Evolutionary conservation across 2,888 invertebrate genomes (phyloP), one percentile per base, ranked within the genome.

Genomic region (Anaspis maculata): DNA sequence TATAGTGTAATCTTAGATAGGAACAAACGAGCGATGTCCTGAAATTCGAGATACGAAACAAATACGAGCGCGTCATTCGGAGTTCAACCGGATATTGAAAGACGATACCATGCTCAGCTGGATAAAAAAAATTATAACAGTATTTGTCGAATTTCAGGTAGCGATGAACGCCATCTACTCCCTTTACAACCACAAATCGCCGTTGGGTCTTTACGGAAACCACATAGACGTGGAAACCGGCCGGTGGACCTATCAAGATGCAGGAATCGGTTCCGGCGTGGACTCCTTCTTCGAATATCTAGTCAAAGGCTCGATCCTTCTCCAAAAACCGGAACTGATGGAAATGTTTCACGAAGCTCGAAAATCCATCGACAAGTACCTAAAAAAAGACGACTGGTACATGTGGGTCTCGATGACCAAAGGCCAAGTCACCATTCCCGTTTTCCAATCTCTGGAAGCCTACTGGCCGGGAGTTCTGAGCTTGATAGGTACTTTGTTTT

Each of bases 321-420:
- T 98, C 13, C 87, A 94, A 61, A 46, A 45, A 30, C 94, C 97
- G 0, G 83, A 91, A 53, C 66, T 98, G 14, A 80, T 96, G 73
- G 79, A 86, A 29, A 89, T 94, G 77, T 98, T 97, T 57, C 73
- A 81, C 37, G 86, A 85, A 52, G 82, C 82, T 0, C 74, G 81
- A 29, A 67, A 69, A 27, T 75, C 83, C 0, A 86, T 90, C 24
- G 88, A 90, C 54, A 84, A 84, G 52, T 83, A 89, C 55, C 68
- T 97, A 52, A 84, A 89, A 54, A 82, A 86, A 53, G 95, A 94
- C 50, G 96, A 98, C 62, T 99, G 98, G 97, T 94, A 95, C 61
- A 78, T 97, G 52, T 98, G 97, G 97, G 97, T 92, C 0, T 88
- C 92, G n/a, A 98, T 98, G 97, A 77, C 83, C 26, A 88, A 92